Conservation (phyloP, 2,888 invertebrate genomes). For the Tenthredo mesomela region DNA sequence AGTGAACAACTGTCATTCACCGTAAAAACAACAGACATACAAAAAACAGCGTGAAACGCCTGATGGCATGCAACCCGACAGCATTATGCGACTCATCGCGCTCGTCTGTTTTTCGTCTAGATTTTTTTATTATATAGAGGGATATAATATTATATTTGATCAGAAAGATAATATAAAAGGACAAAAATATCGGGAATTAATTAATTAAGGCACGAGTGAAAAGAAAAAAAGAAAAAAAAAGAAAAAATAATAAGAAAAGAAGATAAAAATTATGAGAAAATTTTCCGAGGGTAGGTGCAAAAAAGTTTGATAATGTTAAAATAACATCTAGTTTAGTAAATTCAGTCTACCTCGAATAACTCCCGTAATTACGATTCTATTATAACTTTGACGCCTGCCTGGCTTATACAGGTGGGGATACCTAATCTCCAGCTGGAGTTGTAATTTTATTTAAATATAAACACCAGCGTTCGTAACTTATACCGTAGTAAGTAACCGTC, state of each 20-base stretch:
- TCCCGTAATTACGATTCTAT: constrained; percentile 45
- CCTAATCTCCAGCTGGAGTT: constrained; percentile 41
- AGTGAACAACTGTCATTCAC: no score
- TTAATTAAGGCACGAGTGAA: background rate
- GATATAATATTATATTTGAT: background rate
- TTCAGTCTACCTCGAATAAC: constrained; percentile 42
- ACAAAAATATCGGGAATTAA: background rate
- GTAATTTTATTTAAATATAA: constrained; percentile 42
- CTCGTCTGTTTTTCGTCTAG: no score
- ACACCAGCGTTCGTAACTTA: background rate
- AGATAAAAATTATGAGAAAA: background rate
- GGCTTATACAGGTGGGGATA: constrained; percentile 11
- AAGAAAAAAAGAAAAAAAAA: background rate
- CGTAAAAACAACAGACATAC: no score
- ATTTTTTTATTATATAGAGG: no score
- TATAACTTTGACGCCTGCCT: constrained; percentile 48
- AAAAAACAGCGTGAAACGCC: no score
- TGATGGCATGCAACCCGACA: no score
- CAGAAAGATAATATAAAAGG: background rate
- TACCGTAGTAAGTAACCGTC: background rate
- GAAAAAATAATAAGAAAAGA: background rate
- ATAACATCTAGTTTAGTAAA: constrained; percentile 30
- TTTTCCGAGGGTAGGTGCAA: background rate
- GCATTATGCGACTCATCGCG: no score
- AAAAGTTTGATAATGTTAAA: constrained; percentile 32